Evolutionary conservation across 2,888 invertebrate genomes (phyloP), one percentile per base, ranked within the genome.

Genomic region (Trachelus iudaicus): DNA sequence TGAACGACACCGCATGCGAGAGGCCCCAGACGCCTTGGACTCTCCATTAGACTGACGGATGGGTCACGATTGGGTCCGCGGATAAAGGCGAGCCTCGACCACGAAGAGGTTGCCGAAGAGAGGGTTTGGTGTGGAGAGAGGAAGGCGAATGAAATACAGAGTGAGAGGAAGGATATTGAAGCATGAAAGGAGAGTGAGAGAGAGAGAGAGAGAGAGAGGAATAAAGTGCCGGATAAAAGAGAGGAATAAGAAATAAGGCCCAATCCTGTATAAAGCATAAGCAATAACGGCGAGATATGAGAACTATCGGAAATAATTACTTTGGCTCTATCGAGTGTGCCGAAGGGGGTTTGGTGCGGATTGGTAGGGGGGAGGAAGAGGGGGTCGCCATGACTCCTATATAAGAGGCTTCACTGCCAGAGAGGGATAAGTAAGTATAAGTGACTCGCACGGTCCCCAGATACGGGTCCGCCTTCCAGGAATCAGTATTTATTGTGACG

Each of bases 401-500:
- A 23, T 23, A 56, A 56, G 56, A 56, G 56, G 56, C 23, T 56
- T 56, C 56, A 56, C 56, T 56, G 56, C 56, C 56, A 56, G 56
- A 56, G 56, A 82, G 83, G 87, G 87, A 86, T 87, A 89, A 90
- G 90, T 91, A 89, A 90, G 89, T 87, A 88, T 88, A 89, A 88
- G 89, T 89, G 89, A 88, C 84, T 85, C 82, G 81, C 85, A 78
- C 81, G 79, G 81, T 78, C 75, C 75, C 79, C 79, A 81, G 84
- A 84, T 84, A 85, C 74, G 80, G 81, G 85, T 84, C 87, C 84
- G 86, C 89, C 90, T 91, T 91, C 90, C 91, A 89, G 86, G 91
- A 91, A 91, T 91, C 90, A 88, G 91, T 91, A 91, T 91, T 91
- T 91, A 91, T 91, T 91, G 90, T 90, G 91, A 75, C 77, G 73